Base-by-base conservation (phyloP, 1,140 invertebrate genomes). In the Galendromus occidentalis region DNA sequence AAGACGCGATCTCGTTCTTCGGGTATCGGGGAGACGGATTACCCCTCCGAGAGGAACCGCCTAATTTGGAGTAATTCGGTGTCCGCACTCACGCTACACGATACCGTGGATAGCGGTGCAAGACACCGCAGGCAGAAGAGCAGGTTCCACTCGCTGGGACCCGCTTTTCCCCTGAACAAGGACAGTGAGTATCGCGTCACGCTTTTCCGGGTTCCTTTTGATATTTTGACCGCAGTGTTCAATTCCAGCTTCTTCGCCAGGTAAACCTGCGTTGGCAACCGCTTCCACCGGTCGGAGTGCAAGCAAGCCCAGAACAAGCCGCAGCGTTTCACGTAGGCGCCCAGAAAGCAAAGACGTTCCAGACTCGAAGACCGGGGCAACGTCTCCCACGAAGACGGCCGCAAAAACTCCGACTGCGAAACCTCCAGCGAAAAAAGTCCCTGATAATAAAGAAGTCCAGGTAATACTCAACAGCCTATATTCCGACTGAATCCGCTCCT, bases 21-120 rank as follows among this genome's bases (percentile, higher is more conserved):
- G 14, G 51, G 51, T 22, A 59, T 59, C 51, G 51, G 51, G 51
- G 51, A 59, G 51, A 59, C 51, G 51, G 51, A 59, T 59, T 59
- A 59, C 22, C 51, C 51, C 51, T 59, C 51, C 14, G 51, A 59
- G 51, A 25, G 51, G 22, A 59, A 59, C 51, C 51, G 51, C 22
- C 51, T 59, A 14, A 59, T 59, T 25, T 59, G 51, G 51, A 59
- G 51, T 59, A 59, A 59, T 59, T 59, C 51, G 51, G 51, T 59
- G 51, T 59, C 51, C 51, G 51, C 51, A 33, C 51, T 59, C 14
- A 59, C 51, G 51, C 22, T 59, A 59, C 51, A 59, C 22, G 51
- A 59, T 25, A 59, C 51, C 25, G 51, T 59, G 14, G 51, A 59
- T 59, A 59, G 51, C 51, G 51, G 25, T 33, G 51, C 51, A 4